These are phyloP conservation scores for Erebia aethiops DNA, from an alignment of 2,888 invertebrate genomes.

Conservation along the genomic window DNA sequence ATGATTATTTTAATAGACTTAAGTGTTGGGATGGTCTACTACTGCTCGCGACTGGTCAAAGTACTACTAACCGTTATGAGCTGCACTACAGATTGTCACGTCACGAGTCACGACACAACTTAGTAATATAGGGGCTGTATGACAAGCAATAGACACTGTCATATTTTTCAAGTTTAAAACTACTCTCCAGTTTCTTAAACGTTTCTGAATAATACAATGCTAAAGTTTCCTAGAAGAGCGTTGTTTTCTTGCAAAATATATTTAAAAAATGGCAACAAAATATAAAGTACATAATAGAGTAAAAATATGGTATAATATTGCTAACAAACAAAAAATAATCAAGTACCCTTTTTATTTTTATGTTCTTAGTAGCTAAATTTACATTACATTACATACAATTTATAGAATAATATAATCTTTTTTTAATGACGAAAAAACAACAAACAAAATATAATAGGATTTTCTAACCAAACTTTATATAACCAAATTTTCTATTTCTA, in stretches of 20 bases:
- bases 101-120: too few relatives aligned
- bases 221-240: too few relatives aligned
- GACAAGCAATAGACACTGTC: neutral
- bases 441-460: neutral
- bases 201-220: neutral
- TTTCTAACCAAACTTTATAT: neutral
- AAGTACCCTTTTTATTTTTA: constrained; percentile 2
- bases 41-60: too few relatives aligned
- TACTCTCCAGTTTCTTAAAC: neutral
- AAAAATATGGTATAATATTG: neutral
- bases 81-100: too few relatives aligned
- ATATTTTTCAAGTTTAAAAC: too few relatives aligned
- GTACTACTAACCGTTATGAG: too few relatives aligned
- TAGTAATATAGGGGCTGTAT: too few relatives aligned
- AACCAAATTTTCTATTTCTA: constrained; percentile 8
- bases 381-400: neutral
- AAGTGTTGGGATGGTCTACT: too few relatives aligned
- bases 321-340: neutral
- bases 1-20: too few relatives aligned
- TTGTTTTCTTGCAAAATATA: neutral
- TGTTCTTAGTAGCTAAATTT: neutral
- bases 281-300: neutral
- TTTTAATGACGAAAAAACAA: constrained; percentile 11
- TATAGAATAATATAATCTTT: constrained; percentile 18
- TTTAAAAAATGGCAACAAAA: constrained; percentile 9